These are phyloP conservation scores for Callionymus lyra DNA, from an alignment of 2,113 vertebrate species.

Conservation along the genomic window DNA sequence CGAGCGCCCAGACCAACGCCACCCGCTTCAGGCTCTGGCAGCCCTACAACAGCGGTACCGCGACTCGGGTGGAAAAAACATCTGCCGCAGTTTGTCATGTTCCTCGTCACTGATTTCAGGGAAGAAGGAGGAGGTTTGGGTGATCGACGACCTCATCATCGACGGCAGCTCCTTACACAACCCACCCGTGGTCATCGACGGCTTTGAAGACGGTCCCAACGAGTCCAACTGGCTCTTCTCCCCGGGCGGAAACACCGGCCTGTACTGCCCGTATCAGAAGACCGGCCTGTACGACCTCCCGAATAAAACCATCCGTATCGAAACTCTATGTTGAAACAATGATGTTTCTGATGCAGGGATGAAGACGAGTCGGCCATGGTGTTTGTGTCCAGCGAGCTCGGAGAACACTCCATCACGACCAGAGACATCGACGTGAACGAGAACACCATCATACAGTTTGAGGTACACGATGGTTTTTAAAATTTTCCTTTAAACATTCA, in stretches of 20 bases:
- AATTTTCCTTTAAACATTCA: conserved; percentile 5
- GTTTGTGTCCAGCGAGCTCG: conserved; percentile 90
- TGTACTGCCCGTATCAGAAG: conserved; percentile 94
- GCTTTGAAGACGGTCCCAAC: conserved; percentile 85
- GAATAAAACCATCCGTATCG: too few species aligned
- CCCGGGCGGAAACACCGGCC: conserved; percentile 90
- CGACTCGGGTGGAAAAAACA: neutral
- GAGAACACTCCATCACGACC: conserved; percentile 94
- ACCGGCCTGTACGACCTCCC: conserved; percentile 79
- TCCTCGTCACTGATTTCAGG: conserved; percentile 58
- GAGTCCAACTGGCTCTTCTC: conserved; percentile 94
- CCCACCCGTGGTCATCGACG: conserved; percentile 79
- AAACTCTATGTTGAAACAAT: too few species aligned
- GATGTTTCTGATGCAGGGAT: conserved; percentile 64
- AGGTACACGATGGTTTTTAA: conserved; percentile 66
- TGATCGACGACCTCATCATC: conserved; percentile 93
- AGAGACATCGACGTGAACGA: conserved; percentile 89
- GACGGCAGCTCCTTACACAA: conserved; percentile 86
- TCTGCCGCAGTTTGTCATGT: neutral
- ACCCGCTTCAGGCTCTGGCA: conserved; percentile 95
- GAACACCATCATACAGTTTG: conserved; percentile 95
- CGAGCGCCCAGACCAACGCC: conserved; percentile 81
- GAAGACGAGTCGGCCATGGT: conserved; percentile 97
- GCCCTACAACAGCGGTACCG: conserved; percentile 87
- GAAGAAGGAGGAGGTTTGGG: conserved; percentile 98